A percentile compares a stretch with the other conserved stretches of the same genome.
Conservation (phyloP, 2,113 vertebrate genomes). For the Bubalus kerabau region DNA sequence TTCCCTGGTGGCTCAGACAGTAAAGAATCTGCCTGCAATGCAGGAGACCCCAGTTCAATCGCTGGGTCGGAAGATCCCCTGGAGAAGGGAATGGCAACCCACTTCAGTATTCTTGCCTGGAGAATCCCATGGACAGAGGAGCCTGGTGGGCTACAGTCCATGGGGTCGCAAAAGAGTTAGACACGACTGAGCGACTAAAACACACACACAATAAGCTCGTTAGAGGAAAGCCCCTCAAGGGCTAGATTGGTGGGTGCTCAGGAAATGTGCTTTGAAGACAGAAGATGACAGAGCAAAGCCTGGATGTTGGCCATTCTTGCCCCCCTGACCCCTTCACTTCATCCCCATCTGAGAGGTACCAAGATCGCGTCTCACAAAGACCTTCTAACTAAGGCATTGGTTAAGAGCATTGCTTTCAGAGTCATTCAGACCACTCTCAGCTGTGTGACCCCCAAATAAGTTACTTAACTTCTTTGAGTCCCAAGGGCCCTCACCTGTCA, state of each 20-base stretch:
- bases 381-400: background rate
- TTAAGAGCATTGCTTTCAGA: background rate
- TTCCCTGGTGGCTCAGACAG: background rate
- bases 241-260: background rate
- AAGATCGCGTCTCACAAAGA: background rate
- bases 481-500: background rate
- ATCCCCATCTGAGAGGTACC: background rate
- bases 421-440: background rate
- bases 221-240: background rate
- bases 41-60: fast-evolving
- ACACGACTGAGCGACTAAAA: background rate
- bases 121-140: background rate
- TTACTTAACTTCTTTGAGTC: background rate
- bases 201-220: background rate
- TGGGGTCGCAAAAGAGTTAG: background rate
- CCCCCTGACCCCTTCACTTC: background rate
- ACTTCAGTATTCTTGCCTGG: background rate
- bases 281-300: background rate
- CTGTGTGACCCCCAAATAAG: background rate
- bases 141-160: background rate
- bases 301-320: background rate
- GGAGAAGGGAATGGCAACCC: background rate
- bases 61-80: background rate
- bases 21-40: background rate
- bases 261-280: background rate